Conservation (phyloP, 2,888 invertebrate genomes). For the Oeneis ivallda region DNA sequence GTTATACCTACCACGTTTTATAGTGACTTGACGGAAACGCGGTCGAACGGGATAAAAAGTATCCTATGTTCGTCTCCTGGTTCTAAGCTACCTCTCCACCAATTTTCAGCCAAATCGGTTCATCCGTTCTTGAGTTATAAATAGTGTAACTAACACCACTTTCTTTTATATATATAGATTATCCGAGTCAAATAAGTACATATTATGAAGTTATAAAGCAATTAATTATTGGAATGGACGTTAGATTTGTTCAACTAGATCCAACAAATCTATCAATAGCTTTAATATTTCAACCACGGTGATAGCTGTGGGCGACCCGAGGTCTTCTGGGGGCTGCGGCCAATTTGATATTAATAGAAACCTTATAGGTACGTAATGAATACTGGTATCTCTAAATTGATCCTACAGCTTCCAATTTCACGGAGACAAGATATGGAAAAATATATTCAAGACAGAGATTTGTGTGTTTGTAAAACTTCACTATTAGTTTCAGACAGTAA, state of each 20-base stretch:
- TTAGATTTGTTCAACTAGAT: background rate
- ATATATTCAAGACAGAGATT: background rate
- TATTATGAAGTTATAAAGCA: background rate
- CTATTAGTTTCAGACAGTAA: too few relatives aligned
- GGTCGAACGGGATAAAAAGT: too few relatives aligned
- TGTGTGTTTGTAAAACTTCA: too few relatives aligned
- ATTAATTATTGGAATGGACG: constrained; percentile 2
- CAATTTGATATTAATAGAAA: background rate
- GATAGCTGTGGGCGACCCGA: background rate
- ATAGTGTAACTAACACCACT: too few relatives aligned
- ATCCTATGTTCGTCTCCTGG: too few relatives aligned
- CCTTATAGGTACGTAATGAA: too few relatives aligned
- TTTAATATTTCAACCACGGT: background rate
- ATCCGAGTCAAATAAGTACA: too few relatives aligned
- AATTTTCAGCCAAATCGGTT: too few relatives aligned
- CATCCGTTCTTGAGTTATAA: too few relatives aligned
- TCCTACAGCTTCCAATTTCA: background rate
- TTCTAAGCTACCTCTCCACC: too few relatives aligned
- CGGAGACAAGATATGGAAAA: background rate
- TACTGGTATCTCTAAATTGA: background rate
- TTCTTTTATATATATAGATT: background rate
- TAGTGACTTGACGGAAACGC: too few relatives aligned
- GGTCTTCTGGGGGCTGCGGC: background rate
- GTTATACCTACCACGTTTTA: too few relatives aligned
- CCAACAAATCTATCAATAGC: background rate